Base-by-base conservation (phyloP, 1,140 invertebrate genomes). In the Caenorhabditis brenneri region DNA sequence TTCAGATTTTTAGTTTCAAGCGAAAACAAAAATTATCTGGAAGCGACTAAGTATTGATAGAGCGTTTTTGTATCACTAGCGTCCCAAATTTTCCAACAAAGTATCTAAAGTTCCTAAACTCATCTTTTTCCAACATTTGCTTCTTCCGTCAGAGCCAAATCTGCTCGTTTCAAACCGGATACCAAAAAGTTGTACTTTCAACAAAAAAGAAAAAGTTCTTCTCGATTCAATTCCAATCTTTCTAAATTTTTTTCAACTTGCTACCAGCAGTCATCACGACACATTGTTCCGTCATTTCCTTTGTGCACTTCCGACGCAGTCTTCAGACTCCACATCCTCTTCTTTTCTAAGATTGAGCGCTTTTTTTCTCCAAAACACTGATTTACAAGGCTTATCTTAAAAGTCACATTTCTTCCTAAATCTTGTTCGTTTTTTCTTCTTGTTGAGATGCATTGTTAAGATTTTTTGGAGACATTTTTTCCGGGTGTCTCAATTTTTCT, bases 231-330 rank as follows among this genome's bases (percentile, higher is more conserved):
- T 58, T 27, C 24, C 15, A 46, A 46, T 46, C 16, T 46, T 46
- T 16, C 0, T 12, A 46, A 2, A 46, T 12, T 46, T 16, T 2
- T 12, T 46, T 19, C 15, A 19, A 19, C 29, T 19, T 19, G 19
- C 65, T 42, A 46, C 65, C 65, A 74, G 15, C 19, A 31, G 29
- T 74, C 65, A 74, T 74, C 65, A 74, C 65, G 65, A 74, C 33
- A 46, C 65, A 74, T 74, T 74, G 36, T 74, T 74, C 42, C 65
- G 65, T 74, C 65, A 74, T 74, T 74, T 74, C 65, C 65, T 42
- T 39, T 42, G 22, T 24, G 33, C 27, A 46, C 36, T 74, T 74
- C 36, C 65, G 65, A 42, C 33, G 27, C 36, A 19, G 65, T 42
- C 65, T 74, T 74, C 36, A 46, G 19, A n/a, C 60, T n/a, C 5